Evolutionary conservation across 35 echinoderm and acorn worm genomes (phyloP), one percentile per base, ranked within the genome.

Genomic region (Hemicentrotus pulcherrimus): DNA sequence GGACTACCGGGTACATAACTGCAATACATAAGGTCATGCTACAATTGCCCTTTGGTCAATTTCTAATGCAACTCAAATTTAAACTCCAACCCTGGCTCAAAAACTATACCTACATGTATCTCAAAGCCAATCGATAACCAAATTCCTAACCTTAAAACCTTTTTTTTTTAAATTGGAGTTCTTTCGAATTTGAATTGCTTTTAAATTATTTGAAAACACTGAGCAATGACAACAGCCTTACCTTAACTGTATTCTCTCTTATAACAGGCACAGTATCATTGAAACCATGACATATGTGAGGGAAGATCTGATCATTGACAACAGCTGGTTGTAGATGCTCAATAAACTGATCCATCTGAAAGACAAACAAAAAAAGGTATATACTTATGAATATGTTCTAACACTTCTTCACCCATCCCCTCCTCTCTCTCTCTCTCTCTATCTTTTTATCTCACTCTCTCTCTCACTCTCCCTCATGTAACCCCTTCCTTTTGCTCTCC

Each of bases 231-330:
- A 90, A 41, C 88, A 6, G 46, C 46, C 92, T 96, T 88, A 99
- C 98, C 96, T 99, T 99, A 31, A 99, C 98, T 89, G 98, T 97
- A 58, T 65, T 94, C 47, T 99, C 98, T 95, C 98, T 96, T 28
- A 99, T 99, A 35, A 97, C 94, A 31, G 98, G 98, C 46, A 98
- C 97, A 1, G 98, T 99, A 86, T 99, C 98, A 85, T 91, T 99
- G 94, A 99, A 99, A 33, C 98, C 98, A 94, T 99, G 98, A 61
- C 98, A 97, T 24, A 99, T 97, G 94, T 99, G 94, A 87, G 98
- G 98, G 60, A 99, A 99, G 24, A 99, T 97, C 85, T 99, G 97
- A 32, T 99, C 96, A 32, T 99, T 99, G 12, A 99, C 97, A 22
- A 99, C 92, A 47, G 96, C 35, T 91, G 96, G 59, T 92, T 94